These are phyloP conservation scores for Tribolium castaneum DNA, from an alignment of 1,140 invertebrate species.

Conservation along the genomic window DNA sequence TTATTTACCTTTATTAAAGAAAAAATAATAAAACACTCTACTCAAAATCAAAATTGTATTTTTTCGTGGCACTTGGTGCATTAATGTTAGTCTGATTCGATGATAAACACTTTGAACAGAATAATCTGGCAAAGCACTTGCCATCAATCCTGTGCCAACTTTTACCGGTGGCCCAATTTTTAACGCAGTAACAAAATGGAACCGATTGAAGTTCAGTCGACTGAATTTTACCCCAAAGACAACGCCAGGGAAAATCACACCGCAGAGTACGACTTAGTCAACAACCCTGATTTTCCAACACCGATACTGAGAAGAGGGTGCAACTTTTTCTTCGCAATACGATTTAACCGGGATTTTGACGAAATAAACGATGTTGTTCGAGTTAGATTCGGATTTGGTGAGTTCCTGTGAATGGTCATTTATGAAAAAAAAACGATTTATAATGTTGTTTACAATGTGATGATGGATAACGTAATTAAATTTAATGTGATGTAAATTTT, in stretches of 20 bases:
- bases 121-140: not conserved
- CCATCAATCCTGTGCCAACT: not conserved
- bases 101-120: not conserved
- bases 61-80: no score
- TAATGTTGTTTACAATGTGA: slow-evolving; percentile 16
- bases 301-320: slow-evolving; percentile 67
- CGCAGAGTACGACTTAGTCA: slow-evolving; percentile 72
- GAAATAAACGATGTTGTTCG: slow-evolving; percentile 64
- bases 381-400: slow-evolving; percentile 67
- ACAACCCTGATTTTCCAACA: slow-evolving; percentile 61
- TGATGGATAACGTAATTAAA: not conserved
- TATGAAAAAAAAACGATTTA: not conserved
- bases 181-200: slow-evolving; percentile 61
- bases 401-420: slow-evolving; percentile 48
- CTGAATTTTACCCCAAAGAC: slow-evolving; percentile 73
- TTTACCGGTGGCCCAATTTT: not conserved
- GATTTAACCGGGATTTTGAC: slow-evolving; percentile 65
- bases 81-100: not conserved
- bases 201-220: slow-evolving; percentile 70
- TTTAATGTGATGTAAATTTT: not conserved
- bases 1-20: no score
- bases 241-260: slow-evolving; percentile 76
- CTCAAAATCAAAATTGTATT: no score
- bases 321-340: slow-evolving; percentile 66
- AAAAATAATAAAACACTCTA: no score